Evolutionary conservation across 2,888 invertebrate species (phyloP), one percentile per base, ranked within the genome.

Genomic region (Zygogramma bicolorata): DNA sequence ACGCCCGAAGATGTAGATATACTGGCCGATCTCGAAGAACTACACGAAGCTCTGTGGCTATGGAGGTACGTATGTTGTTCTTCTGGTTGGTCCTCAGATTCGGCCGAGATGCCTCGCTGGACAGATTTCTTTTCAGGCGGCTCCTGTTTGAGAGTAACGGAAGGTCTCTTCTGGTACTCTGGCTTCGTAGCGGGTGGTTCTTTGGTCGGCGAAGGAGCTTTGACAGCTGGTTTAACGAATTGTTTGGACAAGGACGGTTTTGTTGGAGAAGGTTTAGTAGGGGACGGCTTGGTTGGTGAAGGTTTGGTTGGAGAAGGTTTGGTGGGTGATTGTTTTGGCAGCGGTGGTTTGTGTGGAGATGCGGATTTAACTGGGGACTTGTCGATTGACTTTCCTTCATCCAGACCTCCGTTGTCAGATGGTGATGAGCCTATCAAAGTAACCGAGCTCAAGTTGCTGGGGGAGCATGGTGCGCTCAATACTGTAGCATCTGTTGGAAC

Each of bases 361-460:
- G 75, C 62, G n/a, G 62, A 15, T 76, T 70, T 77, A 67, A 70
- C 71, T 73, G 77, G 80, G 58, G 75, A 71, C 65, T 73, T 77
- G 5, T 88, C 85, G 0, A 53, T n/a, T 62, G 86, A 84, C n/a
- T 63, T 53, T 6, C 25, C 42, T n/a, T 25, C 60, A 49, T 80
- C 77, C 7, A 60, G 63, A 15, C 73, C 79, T 61, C 78, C 80
- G 63, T 80, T 82, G 75, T 90, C 92, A 0, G 89, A 88, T 57
- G 88, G 87, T 4, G 88, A 89, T 2, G 89, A 89, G 0, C 92
- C 93, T 0, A 94, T 91, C 59, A 94, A 83, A 0, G 94, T 94
- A 0, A 92, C 91, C 8, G 93, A 93, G 81, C 94, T 94, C 15
- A 93, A 86, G 69, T 93, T 94, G 53, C 94, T 93, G 0, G 94